Evolutionary conservation across 1,140 invertebrate species (phyloP).

Genomic region (Druon quercuslanigerum): DNA sequence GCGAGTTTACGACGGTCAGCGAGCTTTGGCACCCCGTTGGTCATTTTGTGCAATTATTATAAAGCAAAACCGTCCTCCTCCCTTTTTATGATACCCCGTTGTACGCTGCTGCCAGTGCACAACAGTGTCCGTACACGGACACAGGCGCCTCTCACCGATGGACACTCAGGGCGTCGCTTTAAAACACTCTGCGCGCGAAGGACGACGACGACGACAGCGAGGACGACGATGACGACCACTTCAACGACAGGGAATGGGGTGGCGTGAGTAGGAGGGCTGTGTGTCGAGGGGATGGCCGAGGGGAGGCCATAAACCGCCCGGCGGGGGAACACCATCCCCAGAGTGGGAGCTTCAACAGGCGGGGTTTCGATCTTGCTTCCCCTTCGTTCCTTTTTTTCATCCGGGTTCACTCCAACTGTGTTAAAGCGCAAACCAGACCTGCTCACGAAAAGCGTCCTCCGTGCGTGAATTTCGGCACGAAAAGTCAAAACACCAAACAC

Average conservation of each 20-base stretch:
- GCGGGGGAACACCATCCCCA: constrained; percentile 25
- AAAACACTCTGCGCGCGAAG: constrained; percentile 62
- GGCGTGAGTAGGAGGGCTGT: constrained; percentile 33
- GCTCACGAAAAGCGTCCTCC: constrained; percentile 41
- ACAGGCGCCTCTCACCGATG: constrained; percentile 43
- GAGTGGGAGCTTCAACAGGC: constrained; percentile 48
- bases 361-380: constrained; percentile 41
- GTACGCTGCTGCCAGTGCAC: neutral
- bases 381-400: constrained; percentile 24
- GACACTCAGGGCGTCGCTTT: constrained; percentile 59
- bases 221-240: constrained; percentile 42
- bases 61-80: constrained; percentile 33
- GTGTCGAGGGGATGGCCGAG: constrained; percentile 36
- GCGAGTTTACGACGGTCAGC: constrained; percentile 29
- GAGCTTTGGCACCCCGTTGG: constrained; percentile 40
- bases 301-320: constrained; percentile 32
- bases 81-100: neutral
- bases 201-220: constrained; percentile 52
- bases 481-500: constrained; percentile 63
- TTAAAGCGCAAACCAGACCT: constrained; percentile 57
- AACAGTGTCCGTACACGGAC: neutral
- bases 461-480: constrained; percentile 70
- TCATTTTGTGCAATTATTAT: constrained; percentile 50
- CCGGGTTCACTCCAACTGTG: constrained; percentile 42
- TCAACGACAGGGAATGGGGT: constrained; percentile 42